Base-by-base conservation (phyloP, 2,797 vertebrate species). In the Onychomys leucogaster region DNA sequence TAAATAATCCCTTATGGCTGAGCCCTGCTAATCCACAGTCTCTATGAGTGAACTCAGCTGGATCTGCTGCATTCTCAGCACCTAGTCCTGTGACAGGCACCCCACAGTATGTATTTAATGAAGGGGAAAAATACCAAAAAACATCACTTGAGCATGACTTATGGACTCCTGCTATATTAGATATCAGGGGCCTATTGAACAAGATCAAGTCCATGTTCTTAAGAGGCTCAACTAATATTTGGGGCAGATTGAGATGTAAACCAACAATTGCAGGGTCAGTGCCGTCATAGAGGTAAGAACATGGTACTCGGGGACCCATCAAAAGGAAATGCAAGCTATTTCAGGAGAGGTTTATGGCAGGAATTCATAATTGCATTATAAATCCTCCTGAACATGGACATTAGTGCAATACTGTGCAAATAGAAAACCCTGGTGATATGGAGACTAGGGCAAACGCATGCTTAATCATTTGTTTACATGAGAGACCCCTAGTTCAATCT, bases 321-420 rank as follows among this genome's bases (percentile, higher is more conserved):
- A 0, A 7, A 67, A 49, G 78, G 85, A 94, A 96, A 89, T 32
- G 41, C 55, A 82, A 88, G 77, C 57, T 55, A 88, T 89, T 93
- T 75, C 55, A 46, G 34, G 29, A 86, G 80, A 83, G 69, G 83
- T 81, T 89, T 77, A 94, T n/a, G 41, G 65, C 63, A 57, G 73
- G 90, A 96, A 73, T 93, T 96, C 52, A 90, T 67, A 95, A 96
- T 91, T 94, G 82, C 49, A 73, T 81, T 87, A 80, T 89, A 96
- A 96, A 90, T 84, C 90, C 46, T 76, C 80, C 69, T 46, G 90
- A 94, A 59, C 76, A 86, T 19, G 52, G 43, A 34, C 57, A 92
- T 67, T 89, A 87, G 67, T 55, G 12, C 88, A 90, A 37, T 43
- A 23, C 5, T 32, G 23, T 76, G 12, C 77, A 77, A 32, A 63